Percentiles rank a stretch among this genome's conserved stretches.
Evolutionary conservation across 1,140 invertebrate species (phyloP).

Genomic region (Cydia strobilella): DNA sequence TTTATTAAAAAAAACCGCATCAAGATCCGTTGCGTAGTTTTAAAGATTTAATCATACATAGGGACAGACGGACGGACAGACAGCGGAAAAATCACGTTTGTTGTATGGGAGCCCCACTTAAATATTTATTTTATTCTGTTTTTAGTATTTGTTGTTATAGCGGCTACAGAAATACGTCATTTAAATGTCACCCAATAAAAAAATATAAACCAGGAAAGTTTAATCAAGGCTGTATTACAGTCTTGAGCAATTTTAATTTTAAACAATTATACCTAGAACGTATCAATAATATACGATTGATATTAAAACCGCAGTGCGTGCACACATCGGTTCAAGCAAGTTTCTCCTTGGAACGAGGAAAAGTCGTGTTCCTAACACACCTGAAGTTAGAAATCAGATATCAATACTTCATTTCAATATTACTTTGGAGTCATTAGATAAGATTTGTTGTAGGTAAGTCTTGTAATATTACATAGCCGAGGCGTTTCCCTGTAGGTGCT

Average conservation of each 20-base stretch:
- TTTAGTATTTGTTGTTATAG: too few species aligned
- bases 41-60: too few species aligned
- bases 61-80: too few species aligned
- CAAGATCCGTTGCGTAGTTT: too few species aligned
- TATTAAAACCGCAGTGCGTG: neutral
- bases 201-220: neutral
- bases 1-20: too few species aligned
- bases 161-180: too few species aligned
- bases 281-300: neutral
- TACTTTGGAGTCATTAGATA: neutral
- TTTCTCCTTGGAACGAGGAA: slow-evolving; percentile 26
- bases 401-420: neutral
- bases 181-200: too few species aligned
- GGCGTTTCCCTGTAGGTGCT: neutral
- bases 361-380: neutral
- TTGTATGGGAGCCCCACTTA: too few species aligned
- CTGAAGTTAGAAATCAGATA: neutral
- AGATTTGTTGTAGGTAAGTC: neutral
- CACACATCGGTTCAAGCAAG: neutral
- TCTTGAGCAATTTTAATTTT: neutral
- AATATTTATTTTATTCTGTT: too few species aligned
- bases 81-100: too few species aligned
- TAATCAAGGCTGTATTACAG: neutral
- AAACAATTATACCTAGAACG: neutral
- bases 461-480: neutral